Conservation (phyloP, 2,113 vertebrate genomes). For the Perca flavescens region DNA sequence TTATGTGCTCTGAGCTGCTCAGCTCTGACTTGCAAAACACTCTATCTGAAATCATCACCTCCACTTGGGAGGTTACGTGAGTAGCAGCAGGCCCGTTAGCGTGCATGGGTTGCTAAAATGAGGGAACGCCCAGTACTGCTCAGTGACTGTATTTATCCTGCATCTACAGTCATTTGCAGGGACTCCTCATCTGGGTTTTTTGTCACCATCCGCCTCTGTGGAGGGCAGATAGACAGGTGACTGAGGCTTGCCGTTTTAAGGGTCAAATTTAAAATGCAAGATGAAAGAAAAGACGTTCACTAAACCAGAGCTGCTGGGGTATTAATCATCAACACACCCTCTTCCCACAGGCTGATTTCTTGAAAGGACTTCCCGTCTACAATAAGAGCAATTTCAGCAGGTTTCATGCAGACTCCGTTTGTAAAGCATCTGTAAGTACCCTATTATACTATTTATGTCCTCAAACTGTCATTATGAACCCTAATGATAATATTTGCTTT, state of each 20-base stretch:
- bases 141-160: neutral
- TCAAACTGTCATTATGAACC: neutral
- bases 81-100: neutral
- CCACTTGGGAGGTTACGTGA: neutral
- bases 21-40: neutral
- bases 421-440: constrained; percentile 96
- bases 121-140: constrained; percentile 56
- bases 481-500: neutral
- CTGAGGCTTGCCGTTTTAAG: neutral
- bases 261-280: neutral
- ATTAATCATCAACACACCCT: neutral
- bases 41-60: neutral
- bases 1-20: constrained; percentile 3
- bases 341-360: constrained; percentile 92
- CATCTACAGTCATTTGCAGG: neutral
- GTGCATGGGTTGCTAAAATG: neutral
- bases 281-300: neutral
- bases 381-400: constrained; percentile 99
- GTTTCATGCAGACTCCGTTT: constrained; percentile 98
- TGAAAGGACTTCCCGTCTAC: constrained; percentile 98
- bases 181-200: neutral
- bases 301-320: neutral
- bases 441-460: neutral
- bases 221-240: neutral
- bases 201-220: neutral